Base-by-base conservation (phyloP, 2,888 invertebrate genomes). In the Ichneumoninae sp. region DNA sequence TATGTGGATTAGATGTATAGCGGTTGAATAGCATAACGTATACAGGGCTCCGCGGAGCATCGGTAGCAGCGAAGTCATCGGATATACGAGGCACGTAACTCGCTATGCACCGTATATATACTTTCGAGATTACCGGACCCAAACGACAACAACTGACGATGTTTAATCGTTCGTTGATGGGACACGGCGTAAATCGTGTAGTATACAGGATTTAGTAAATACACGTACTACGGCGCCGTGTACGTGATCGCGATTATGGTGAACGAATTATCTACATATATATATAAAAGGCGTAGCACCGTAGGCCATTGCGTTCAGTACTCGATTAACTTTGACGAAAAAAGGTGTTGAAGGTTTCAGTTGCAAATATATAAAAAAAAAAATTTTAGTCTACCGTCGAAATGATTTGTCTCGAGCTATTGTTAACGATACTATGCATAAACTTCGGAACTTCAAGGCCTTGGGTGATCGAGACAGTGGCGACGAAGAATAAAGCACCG, bases 381-480 rank as follows among this genome's bases (percentile, higher is more conserved):
- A 62, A 47, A 60, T 26, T 30, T 1, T 22, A 3, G 1, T 60
- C 5, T 4, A 60, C 22, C 7, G 40, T 26, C 66, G 66, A 8
- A 33, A 80, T 72, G 80, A 54, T 54, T 72, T 44, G 52, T 8
- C 36, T 22, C n/a, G 62, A 54, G 62, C 30, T 79, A 33, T 2
- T 68, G 26, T 22, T 76, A 8, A 57, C n/a, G 33, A 72, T 83
- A 66, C 13, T 80, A 16, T 77, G 62, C 26, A 40, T 74, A 8
- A 66, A 16, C 16, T 36, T 84, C 7, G 84, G 80, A 36, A 8
- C 33, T n/a, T 62, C 83, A 3, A 54, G 26, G 50, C 70, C 75
- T 19, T 88, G 87, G 88, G 54, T 71, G 30, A 84, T 87, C 65
- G 76, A 82, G 47, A 75, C 86, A 10, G 50, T 80, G n/a, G 40